phyloP scores from a whole-genome alignment of 2,888 invertebrate species.

The Chironomus tentans region DNA sequence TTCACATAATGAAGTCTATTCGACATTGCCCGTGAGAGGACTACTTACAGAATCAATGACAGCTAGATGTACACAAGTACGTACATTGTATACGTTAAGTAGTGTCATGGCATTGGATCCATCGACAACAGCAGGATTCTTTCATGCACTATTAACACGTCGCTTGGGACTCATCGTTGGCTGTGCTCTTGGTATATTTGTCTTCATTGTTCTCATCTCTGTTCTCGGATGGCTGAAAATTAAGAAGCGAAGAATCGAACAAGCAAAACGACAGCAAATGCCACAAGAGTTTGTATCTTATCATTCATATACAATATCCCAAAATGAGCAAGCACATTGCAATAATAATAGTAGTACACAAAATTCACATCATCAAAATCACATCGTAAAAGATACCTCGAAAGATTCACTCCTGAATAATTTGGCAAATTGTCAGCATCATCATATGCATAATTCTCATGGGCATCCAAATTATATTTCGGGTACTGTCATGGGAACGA shows the following conservation, averaged over 20 bases:
- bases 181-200: conserved; percentile 75
- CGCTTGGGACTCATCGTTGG: conserved; percentile 78
- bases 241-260: conserved; percentile 65
- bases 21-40: conserved; percentile 45
- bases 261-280: conserved; percentile 60
- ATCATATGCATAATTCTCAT: conserved; percentile 28
- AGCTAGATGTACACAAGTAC: conserved; percentile 67
- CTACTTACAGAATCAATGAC: conserved; percentile 60
- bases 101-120: conserved; percentile 48
- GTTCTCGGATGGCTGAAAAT: conserved; percentile 75
- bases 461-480: conserved; percentile 38
- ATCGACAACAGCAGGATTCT: conserved; percentile 57
- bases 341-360: conserved; percentile 1
- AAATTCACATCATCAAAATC: conserved; percentile 1
- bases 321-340: conserved; percentile 44
- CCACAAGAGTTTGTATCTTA: conserved; percentile 75
- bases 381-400: neutral
- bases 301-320: conserved; percentile 60
- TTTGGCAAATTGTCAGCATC: conserved; percentile 22
- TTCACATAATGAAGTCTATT: conserved; percentile 52
- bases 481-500: conserved; percentile 29
- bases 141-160: conserved; percentile 67
- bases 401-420: conserved; percentile 5
- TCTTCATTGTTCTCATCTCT: conserved; percentile 76
- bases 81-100: conserved; percentile 62